A percentile compares a stretch with the other conserved stretches of the same genome.
Evolutionary conservation across 2,797 vertebrate species (phyloP).

Genomic region (Pachyuromys duprasi): DNA sequence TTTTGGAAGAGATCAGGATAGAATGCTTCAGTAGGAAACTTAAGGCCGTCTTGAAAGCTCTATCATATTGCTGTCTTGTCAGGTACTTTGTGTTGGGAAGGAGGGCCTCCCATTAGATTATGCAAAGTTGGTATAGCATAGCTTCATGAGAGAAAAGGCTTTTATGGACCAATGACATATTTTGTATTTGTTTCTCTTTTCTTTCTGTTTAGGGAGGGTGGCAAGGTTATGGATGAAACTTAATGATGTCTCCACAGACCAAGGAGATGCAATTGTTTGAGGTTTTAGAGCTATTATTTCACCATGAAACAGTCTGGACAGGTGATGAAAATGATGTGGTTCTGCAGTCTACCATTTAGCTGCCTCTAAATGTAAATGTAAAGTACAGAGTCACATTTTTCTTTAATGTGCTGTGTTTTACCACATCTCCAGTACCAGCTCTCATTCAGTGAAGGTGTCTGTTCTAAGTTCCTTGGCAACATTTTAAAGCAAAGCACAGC

Average conservation of each 20-base stretch:
- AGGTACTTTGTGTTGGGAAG: constrained; percentile 1
- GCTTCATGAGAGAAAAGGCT: constrained; percentile 14
- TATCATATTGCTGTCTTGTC: background rate
- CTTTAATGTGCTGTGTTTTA: constrained; percentile 49
- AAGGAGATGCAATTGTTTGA: constrained; percentile 40
- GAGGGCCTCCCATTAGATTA: constrained; percentile 17
- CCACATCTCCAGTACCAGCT: constrained; percentile 12
- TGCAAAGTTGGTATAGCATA: constrained; percentile 1
- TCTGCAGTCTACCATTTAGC: background rate
- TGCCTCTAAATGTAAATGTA: constrained; percentile 47
- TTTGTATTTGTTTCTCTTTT: constrained; percentile 39
- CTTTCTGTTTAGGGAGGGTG: constrained; percentile 37
- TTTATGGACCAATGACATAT: constrained; percentile 18
- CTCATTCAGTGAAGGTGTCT: background rate
- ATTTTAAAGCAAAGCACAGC: constrained; percentile 25
- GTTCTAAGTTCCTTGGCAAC: constrained; percentile 13
- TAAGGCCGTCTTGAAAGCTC: background rate
- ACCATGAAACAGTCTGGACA: background rate
- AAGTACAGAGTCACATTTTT: background rate
- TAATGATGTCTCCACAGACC: constrained; percentile 35
- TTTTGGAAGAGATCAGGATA: background rate
- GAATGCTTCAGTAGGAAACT: background rate
- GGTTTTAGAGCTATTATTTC: constrained; percentile 33
- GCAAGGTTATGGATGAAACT: background rate
- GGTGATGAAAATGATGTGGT: background rate